These are phyloP conservation scores for Crotalus helleri DNA, from an alignment of 2,113 vertebrate genomes.

Conservation along the genomic window DNA sequence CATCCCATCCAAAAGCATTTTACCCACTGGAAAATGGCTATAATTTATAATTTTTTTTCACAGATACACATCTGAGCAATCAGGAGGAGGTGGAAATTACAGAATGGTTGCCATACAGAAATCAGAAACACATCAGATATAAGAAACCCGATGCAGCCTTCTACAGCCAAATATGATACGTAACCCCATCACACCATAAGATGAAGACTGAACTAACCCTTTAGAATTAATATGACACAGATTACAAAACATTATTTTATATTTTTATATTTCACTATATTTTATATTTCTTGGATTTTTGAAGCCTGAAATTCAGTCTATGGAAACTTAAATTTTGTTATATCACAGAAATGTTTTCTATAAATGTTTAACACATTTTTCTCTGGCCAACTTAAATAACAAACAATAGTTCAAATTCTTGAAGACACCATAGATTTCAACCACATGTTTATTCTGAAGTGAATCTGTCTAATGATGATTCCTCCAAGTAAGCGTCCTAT, in stretches of 20 bases:
- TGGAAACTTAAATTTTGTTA: not conserved
- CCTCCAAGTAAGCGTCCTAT: not conserved
- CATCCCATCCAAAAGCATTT: not conserved
- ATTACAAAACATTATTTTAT: not conserved
- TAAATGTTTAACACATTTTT: not conserved
- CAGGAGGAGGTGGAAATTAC: not conserved
- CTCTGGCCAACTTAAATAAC: not conserved
- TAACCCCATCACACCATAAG: not conserved
- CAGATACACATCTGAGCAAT: not conserved
- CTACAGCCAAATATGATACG: not conserved
- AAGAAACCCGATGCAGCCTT: not conserved
- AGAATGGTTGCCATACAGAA: no score
- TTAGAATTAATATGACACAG: not conserved
- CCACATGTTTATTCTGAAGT: not conserved
- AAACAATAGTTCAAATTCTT: not conserved
- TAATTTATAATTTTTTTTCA: not conserved
- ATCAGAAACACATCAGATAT: no score
- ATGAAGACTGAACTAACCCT: not conserved
- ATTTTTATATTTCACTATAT: not conserved
- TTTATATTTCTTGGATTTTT: not conserved
- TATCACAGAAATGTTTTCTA: not conserved
- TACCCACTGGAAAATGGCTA: not conserved
- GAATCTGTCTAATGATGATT: not conserved
- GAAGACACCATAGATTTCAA: not conserved
- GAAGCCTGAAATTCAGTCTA: not conserved